Conservation (phyloP, 2,113 vertebrate genomes). For the Cavia aperea region DNA sequence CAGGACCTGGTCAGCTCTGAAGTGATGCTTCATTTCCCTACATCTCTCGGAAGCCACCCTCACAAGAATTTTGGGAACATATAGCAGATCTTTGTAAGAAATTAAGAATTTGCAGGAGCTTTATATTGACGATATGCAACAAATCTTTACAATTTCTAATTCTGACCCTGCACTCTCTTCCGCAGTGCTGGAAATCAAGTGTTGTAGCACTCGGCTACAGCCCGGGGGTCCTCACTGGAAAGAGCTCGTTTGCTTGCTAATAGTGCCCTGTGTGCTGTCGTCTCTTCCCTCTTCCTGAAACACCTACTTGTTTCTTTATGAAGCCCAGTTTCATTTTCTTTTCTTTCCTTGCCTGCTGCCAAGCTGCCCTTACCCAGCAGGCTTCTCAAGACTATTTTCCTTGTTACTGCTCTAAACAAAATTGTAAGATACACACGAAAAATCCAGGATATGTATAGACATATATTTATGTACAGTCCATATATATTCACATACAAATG, state of each 20-base stretch:
- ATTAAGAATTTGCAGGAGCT: slow-evolving; percentile 1
- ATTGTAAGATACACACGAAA: not conserved
- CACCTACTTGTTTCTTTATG: not conserved
- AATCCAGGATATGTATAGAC: not conserved
- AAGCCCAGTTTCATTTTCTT: not conserved
- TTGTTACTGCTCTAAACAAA: not conserved
- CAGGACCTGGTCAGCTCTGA: not conserved
- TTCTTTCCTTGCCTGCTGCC: not conserved
- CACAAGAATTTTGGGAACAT: not conserved
- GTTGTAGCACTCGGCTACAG: not conserved
- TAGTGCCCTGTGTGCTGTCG: not conserved
- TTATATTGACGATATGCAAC: slow-evolving; percentile 13
- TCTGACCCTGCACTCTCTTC: not conserved
- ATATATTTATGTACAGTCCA: not conserved
- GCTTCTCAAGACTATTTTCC: not conserved
- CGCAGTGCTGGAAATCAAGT: not conserved
- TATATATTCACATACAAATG: not conserved
- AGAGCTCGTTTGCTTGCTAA: not conserved
- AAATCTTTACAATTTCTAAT: not conserved
- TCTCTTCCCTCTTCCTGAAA: not conserved
- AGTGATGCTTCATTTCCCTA: not conserved
- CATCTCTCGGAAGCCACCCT: not conserved
- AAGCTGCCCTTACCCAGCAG: not conserved
- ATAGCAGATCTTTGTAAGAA: not conserved
- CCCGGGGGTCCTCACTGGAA: not conserved